Evolutionary conservation across 2,113 vertebrate species (phyloP), one percentile per base, ranked within the genome.

Genomic region (Pangasianodon gigas): DNA sequence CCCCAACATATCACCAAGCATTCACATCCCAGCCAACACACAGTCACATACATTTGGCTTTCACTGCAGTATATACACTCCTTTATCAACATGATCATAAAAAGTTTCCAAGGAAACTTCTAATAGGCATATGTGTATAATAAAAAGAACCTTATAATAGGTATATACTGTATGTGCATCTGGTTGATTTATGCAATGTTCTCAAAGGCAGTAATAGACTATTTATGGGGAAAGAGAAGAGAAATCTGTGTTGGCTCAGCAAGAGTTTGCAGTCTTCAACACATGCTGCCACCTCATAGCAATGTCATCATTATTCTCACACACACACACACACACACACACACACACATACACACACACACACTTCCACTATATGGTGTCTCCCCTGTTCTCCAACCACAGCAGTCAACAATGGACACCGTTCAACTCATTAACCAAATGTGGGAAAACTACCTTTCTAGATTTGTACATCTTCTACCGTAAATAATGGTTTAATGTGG

Each of bases 251-350:
- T 88, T 82, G 62, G 87, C 89, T 67, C 89, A 90, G 86, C 86
- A 88, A 85, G 82, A 88, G 86, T 89, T 85, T 71, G 29, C 46
- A 77, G 81, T 85, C 60, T 82, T 88, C 71, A 90, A 90, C 69
- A 85, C 89, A 82, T 52, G 71, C 71, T 60, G 32, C 83, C 77
- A 65, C 44, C 86, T 91, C 67, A 82, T 71, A 90, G 86, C 82
- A 90, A 92, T 90, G 85, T 89, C 85, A 89, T 58, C 75, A 77
- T 88, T 85, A 88, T 91, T 87, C 81, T 11, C 67, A 81, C 89
- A 84, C 75, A 86, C 86, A 82, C 74, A 88, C 77, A 82, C 75
- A 77, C 52, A 65, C 46, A 87, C 29, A 62, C 58, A 88, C 77
- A 82, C 75, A 77, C 67, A 81, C 89, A 84, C 75, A 86, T 82